These are phyloP conservation scores for Stegana nigrithorax DNA, from an alignment of 2,888 invertebrate species.

Conservation along the genomic window DNA sequence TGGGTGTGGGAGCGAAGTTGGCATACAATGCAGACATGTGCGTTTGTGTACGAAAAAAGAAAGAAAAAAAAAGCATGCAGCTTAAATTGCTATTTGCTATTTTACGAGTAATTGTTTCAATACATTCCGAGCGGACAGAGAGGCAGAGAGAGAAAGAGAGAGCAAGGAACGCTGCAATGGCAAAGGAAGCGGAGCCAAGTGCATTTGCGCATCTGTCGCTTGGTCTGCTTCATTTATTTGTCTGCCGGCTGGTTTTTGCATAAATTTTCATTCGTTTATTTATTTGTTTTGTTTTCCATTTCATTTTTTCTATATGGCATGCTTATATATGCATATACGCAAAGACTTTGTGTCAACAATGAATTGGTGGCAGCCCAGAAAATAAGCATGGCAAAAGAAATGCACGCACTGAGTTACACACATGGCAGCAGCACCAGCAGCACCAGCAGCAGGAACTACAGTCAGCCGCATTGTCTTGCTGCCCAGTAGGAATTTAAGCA, in stretches of 20 bases:
- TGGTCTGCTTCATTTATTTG: background rate
- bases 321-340: too few relatives aligned
- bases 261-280: slow-evolving; percentile 20
- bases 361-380: too few relatives aligned
- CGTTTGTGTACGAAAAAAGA: background rate
- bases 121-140: background rate
- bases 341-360: background rate
- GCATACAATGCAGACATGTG: too few relatives aligned
- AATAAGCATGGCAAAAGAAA: too few relatives aligned
- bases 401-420: too few relatives aligned
- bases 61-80: background rate
- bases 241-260: slow-evolving; percentile 20
- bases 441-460: too few relatives aligned
- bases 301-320: too few relatives aligned
- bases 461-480: too few relatives aligned
- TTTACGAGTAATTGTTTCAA: slow-evolving; percentile 4
- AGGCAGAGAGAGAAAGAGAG: background rate
- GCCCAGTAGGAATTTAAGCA: background rate
- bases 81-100: background rate
- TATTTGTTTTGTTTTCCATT: too few relatives aligned
- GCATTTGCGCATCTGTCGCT: background rate
- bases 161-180: background rate
- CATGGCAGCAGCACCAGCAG: too few relatives aligned
- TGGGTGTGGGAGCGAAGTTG: background rate
- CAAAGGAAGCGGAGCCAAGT: background rate